A percentile compares a stretch with the other conserved stretches of the same genome.
phyloP scores from a whole-genome alignment of 2,113 vertebrate species.

The Dipodomys spectabilis region DNA sequence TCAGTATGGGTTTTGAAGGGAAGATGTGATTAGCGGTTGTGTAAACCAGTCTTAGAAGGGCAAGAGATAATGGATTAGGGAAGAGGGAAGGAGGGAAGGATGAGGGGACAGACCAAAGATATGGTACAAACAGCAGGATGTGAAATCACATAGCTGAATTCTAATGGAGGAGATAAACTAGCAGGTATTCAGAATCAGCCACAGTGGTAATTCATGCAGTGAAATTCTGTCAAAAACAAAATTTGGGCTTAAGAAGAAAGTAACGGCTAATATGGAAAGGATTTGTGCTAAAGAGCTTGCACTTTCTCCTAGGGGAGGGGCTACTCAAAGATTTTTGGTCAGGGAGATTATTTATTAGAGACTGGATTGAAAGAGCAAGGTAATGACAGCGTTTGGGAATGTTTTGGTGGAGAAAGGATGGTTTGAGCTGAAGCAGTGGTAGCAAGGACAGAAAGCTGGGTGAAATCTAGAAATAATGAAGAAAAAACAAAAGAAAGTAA shows the following conservation, averaged over 20 bases:
- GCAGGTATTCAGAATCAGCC: neutral
- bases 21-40: neutral
- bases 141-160: neutral
- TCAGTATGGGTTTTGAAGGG: neutral
- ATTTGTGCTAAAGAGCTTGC: neutral
- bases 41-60: neutral
- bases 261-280: neutral
- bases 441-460: neutral
- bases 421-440: neutral
- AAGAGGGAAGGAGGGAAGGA: neutral
- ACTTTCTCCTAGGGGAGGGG: neutral
- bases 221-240: too few relatives aligned
- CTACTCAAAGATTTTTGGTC: neutral
- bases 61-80: neutral
- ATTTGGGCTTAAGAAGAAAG: neutral
- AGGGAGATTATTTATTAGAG: neutral
- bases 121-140: neutral
- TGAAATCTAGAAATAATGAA: neutral
- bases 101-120: neutral
- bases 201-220: too few relatives aligned
- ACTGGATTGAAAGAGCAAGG: neutral
- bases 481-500: too few relatives aligned
- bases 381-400: neutral
- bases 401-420: neutral
- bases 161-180: neutral